Conservation (phyloP, 2,888 invertebrate genomes). For the Apamea anceps region DNA sequence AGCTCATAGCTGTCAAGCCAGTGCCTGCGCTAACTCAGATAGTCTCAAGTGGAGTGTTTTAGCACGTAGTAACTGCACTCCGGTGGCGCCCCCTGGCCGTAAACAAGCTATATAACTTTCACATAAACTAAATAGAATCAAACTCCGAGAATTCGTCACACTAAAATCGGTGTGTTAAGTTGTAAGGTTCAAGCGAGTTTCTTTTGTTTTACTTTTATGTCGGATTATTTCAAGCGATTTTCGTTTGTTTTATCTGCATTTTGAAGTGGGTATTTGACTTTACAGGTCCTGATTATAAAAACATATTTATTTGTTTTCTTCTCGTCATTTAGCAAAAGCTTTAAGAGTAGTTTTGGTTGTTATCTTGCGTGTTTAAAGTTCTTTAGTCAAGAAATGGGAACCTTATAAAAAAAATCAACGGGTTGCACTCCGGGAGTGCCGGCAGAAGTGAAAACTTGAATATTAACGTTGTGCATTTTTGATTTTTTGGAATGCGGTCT, state of each 20-base stretch:
- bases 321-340: neutral
- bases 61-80: conserved; percentile 60
- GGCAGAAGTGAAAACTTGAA: too few species aligned
- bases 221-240: neutral
- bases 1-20: conserved; percentile 3
- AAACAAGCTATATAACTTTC: conserved; percentile 67
- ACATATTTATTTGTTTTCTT: neutral
- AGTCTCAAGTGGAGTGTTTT: conserved; percentile 56
- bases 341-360: too few species aligned
- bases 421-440: too few species aligned
- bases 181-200: conserved; percentile 29
- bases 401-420: neutral
- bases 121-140: conserved; percentile 67
- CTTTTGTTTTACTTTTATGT: neutral
- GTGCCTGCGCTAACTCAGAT: conserved; percentile 55
- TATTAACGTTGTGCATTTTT: too few species aligned
- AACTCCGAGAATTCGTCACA: conserved; percentile 62
- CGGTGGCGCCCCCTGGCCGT: conserved; percentile 54
- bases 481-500: too few species aligned
- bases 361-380: neutral
- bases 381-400: too few species aligned
- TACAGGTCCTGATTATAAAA: neutral
- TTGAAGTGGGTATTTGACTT: neutral
- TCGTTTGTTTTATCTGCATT: neutral
- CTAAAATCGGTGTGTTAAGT: conserved; percentile 35